Evolutionary conservation across 2,888 invertebrate genomes (phyloP).

Genomic region (Tineola bisselliella): DNA sequence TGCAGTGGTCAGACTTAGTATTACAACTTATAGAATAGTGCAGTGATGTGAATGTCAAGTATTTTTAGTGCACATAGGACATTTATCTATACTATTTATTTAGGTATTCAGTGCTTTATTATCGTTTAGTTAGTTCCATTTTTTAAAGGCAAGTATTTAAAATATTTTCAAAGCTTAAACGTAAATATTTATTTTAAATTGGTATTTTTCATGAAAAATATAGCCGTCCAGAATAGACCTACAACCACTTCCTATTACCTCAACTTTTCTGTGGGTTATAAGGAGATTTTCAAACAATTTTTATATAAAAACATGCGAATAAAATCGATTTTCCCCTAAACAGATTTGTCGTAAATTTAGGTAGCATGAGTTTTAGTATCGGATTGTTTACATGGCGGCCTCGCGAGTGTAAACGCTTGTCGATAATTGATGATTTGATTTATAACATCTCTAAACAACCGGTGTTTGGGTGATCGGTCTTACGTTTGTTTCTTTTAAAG

Average conservation of each 20-base stretch:
- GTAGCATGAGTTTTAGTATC: constrained; percentile 57
- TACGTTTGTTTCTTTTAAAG: constrained; percentile 25
- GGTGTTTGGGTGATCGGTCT: constrained; percentile 56
- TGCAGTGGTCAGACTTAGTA: constrained; percentile 33
- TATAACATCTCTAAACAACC: constrained; percentile 66
- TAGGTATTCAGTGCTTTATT: neutral
- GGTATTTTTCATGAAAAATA: too few species aligned
- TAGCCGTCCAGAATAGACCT: neutral
- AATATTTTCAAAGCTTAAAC: too few species aligned
- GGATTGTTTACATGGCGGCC: constrained; percentile 65
- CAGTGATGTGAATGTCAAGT: neutral
- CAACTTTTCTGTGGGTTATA: neutral
- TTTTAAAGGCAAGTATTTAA: too few species aligned
- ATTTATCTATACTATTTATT: neutral
- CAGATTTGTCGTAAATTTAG: constrained; percentile 61
- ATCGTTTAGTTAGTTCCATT: neutral
- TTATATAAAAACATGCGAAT: constrained; percentile 41
- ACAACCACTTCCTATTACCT: neutral
- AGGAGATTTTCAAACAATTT: neutral
- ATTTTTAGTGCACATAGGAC: neutral
- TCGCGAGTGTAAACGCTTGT: constrained; percentile 64
- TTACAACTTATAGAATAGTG: neutral
- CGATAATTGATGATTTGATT: constrained; percentile 69
- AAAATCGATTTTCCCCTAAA: constrained; percentile 68
- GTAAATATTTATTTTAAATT: too few species aligned